Base-by-base conservation (phyloP, 2,797 vertebrate genomes). In the Ctenopoma kingsleyae region DNA sequence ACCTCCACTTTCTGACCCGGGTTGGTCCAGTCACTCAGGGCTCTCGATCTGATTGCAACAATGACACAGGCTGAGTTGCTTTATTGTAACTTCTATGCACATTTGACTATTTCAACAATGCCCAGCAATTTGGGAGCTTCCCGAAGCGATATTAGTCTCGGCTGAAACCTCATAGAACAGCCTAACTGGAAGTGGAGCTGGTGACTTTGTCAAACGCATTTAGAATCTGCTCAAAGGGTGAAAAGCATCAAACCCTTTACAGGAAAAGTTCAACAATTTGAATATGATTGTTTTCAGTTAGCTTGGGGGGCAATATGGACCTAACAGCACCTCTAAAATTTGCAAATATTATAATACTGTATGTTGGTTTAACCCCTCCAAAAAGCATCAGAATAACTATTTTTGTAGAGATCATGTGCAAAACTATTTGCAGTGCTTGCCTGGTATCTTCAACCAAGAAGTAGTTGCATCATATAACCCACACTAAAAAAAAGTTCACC, bases 31-130 rank as follows among this genome's bases (percentile, higher is more conserved):
- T 82, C 83, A 84, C 52, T 68, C 12, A 9, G 30, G 67, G 59
- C 64, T 91, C 80, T 88, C 62, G 8, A 23, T 88, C 60, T 89
- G 85, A 87, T 80, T 85, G 55, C 36, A 54, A 63, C 20, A 43
- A 46, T 51, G 60, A 58, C 23, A 50, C 49, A 56, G 25, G 22
- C 23, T 30, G 27, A 63, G 19, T 41, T 52, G 27, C 36, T 60
- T 49, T 36, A 35, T 36, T 53, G 0, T 49, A 46, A 25, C 40
- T 52, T 56, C 23, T 23, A 55, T 60, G 16, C 49, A 44, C 22
- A 46, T 75, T 48, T 59, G 52, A 74, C 50, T 62, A 51, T 65
- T 50, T 49, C 5, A 11, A 13, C 55, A 44, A 13, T 43, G 20
- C 65, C 51, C 12, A 20, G n/a, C 12, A 61, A 46, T 12, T 66